phyloP scores from a whole-genome alignment of 2,888 invertebrate genomes.

The Leptinotarsa haldemani region DNA sequence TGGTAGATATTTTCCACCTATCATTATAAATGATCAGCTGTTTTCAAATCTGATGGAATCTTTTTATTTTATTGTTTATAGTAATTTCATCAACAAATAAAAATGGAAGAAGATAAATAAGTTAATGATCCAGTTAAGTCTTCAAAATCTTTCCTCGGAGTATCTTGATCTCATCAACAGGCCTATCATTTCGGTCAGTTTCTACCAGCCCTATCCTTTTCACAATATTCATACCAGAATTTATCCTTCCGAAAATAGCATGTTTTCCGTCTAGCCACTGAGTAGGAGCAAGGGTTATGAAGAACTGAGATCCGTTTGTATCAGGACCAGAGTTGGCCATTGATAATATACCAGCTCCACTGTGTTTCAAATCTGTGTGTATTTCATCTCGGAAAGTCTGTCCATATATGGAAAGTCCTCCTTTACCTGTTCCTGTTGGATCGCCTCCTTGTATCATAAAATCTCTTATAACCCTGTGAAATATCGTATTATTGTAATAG shows the following conservation, averaged over 20 bases:
- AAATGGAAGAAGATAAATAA: too few relatives aligned
- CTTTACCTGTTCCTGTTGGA: conserved; percentile 89
- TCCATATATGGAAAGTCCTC: conserved; percentile 97
- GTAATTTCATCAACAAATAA: too few relatives aligned
- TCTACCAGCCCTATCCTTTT: conserved; percentile 94
- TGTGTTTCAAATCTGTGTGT: conserved; percentile 92
- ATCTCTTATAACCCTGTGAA: conserved; percentile 94
- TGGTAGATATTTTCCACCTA: too few relatives aligned
- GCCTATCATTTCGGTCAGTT: conserved; percentile 92
- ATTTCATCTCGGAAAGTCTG: conserved; percentile 96
- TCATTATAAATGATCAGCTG: too few relatives aligned
- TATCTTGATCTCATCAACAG: conserved; percentile 89
- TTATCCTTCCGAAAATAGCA: conserved; percentile 93
- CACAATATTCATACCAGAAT: conserved; percentile 89
- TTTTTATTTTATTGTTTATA: too few relatives aligned
- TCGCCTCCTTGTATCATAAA: conserved; percentile 98
- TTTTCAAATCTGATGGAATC: too few relatives aligned
- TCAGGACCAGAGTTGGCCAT: conserved; percentile 99
- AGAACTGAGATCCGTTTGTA: conserved; percentile 98
- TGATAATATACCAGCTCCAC: conserved; percentile 89
- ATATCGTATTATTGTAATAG: conserved; percentile 96
- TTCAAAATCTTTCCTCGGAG: conserved; percentile 70
- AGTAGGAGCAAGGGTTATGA: conserved; percentile 94
- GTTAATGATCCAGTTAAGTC: conserved; percentile 42
- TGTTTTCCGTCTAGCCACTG: conserved; percentile 99